Base-by-base conservation (phyloP, 2,888 invertebrate genomes). In the Antitype chi region DNA sequence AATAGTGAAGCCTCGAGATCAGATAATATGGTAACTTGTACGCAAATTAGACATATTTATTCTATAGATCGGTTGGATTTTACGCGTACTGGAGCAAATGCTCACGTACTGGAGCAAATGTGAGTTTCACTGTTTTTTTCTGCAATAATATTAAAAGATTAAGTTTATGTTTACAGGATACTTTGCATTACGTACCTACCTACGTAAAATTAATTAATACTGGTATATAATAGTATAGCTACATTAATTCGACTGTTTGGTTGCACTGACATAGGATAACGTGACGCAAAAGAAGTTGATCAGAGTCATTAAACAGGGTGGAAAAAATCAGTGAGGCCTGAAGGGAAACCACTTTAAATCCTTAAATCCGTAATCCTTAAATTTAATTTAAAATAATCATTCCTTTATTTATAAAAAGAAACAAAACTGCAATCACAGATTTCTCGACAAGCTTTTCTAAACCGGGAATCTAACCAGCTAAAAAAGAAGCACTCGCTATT, bases 21-120 rank as follows among this genome's bases (percentile, higher is more conserved):
- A 75, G 82, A 85, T 82, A 85, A 82, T 85, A 66, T 64, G 82
- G 82, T 62, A 78, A 82, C 79, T 85, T 79, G 82, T 79, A 84
- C 47, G 82, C 82, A 85, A 84, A 85, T 84, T 74, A 85, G 80
- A 80, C 66, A 78, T 77, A 74, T 78, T 82, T 82, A 78, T 82
- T 74, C 71, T 47, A 67, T 64, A 67, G 62, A 78, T 74, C 43
- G 71, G 71, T 74, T 74, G 55, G 66, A 47, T 74, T 85, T 85
- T 70, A 81, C 66, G 69, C 47, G 28, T 53, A 57, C 57, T 70
- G 78, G 38, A 43, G 28, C 0, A 55, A 66, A 81, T 62, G 60
- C 7, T 47, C 43, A 11, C 43, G 43, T 47, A 47, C 13, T 47
- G 43, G 43, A 47, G 38, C 5, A 38, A 66, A 81, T 62, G 60